phyloP scores from a whole-genome alignment of 2,888 invertebrate species.

The Andrena haemorrhoa region DNA sequence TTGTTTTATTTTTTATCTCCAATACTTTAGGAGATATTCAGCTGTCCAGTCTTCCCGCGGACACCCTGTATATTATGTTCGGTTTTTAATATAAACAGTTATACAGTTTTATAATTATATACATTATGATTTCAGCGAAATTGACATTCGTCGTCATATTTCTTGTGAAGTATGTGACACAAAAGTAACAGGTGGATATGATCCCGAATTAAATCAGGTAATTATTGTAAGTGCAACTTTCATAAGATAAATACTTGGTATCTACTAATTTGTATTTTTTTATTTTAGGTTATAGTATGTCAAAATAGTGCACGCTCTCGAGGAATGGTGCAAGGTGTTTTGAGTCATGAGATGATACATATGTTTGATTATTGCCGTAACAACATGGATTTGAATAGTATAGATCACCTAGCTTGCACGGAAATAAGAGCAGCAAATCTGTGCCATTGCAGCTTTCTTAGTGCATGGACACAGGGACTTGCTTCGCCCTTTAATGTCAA shows the following conservation, averaged over 20 bases:
- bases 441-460: constrained; percentile 95
- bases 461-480: constrained; percentile 92
- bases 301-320: constrained; percentile 92
- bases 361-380: constrained; percentile 98
- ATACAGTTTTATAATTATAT: background rate
- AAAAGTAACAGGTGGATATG: constrained; percentile 96
- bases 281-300: constrained; percentile 93
- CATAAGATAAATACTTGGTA: background rate
- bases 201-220: constrained; percentile 92
- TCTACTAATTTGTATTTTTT: constrained; percentile 17
- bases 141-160: constrained; percentile 95
- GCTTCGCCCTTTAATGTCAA: constrained; percentile 90
- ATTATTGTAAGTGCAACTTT: constrained; percentile 1
- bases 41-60: too few species aligned
- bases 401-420: constrained; percentile 97
- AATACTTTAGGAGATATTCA: too few species aligned
- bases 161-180: constrained; percentile 96
- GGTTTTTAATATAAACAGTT: too few species aligned
- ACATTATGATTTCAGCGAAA: constrained; percentile 86
- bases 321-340: constrained; percentile 91
- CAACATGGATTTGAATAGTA: constrained; percentile 94
- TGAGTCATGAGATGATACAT: constrained; percentile 97
- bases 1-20: too few species aligned
- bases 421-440: constrained; percentile 98
- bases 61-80: too few species aligned